Base-by-base conservation (phyloP, 1,140 invertebrate genomes). In the Platyscapa corneri region DNA sequence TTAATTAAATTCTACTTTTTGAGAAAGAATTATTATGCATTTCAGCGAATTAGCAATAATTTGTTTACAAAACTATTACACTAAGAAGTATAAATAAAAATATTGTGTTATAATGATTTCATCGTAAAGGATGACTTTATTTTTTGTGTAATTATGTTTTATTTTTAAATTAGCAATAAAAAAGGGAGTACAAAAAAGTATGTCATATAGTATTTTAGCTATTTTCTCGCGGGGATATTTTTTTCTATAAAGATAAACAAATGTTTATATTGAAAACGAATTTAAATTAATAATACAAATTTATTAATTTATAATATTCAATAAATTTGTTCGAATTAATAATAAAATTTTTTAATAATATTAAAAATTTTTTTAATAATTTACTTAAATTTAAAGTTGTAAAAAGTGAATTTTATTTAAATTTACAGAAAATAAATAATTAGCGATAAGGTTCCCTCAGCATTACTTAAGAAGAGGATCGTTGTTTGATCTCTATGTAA, bases 341-440 rank as follows among this genome's bases (percentile, higher is more conserved):
- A 76, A 53, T 12, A 30, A 39, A 39, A 7, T 2, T 78, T 56
- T 77, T 34, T 18, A 46, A n/a, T 75, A 20, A 76, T 3, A 46
- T 64, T 64, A 60, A 78, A 77, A 78, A n/a, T 2, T 27, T 27
- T 64, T 65, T 42, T 16, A 78, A 20, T 60, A 56, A 60, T 30
- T 75, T 75, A 32, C 49, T 75, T 76, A 37, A 30, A 60, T 42
- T 60, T 60, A 76, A 83, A 42, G 23, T 18, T 6, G 46, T 49
- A 64, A 75, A 76, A 75, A n/a, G 34, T 23, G 12, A 83, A 76
- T 83, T 83, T 83, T 30, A 27, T 83, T 83, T 14, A 65, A 83
- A 34, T 65, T 74, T 83, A 75, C 23, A 75, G 74, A 46, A 77
- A 83, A 77, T 65, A 77, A 83, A 83, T 64, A 83, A 60, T 14